Evolutionary conservation across 2,797 vertebrate genomes (phyloP).

Genomic region (Cercopithecus neglectus): DNA sequence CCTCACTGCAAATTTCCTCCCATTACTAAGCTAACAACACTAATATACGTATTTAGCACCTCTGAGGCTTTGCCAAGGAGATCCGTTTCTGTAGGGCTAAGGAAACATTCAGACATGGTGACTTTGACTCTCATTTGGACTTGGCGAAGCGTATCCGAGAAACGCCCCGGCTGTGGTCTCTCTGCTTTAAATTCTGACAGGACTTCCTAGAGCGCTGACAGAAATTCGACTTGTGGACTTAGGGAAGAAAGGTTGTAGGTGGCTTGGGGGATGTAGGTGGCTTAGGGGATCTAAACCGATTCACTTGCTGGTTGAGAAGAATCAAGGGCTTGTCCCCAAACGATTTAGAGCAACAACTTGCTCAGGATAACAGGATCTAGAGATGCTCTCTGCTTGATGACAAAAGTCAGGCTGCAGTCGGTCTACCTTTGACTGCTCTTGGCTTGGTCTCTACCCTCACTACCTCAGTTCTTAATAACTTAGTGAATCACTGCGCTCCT

Average conservation of each 20-base stretch:
- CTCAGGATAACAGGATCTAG: accelerated
- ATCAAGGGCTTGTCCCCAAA: accelerated
- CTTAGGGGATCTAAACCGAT: not conserved
- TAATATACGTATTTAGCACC: accelerated
- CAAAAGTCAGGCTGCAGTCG: accelerated
- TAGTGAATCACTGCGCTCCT: accelerated
- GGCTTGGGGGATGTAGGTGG: too few species aligned
- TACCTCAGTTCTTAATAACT: not conserved
- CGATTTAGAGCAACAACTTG: accelerated
- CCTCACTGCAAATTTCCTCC: not conserved
- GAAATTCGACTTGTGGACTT: accelerated
- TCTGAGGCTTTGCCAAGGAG: not conserved
- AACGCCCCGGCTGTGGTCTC: accelerated
- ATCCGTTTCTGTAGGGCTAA: not conserved
- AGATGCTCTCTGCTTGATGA: too few species aligned
- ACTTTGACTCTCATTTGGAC: accelerated
- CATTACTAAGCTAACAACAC: accelerated
- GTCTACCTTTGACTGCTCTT: accelerated
- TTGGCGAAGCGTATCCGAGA: accelerated
- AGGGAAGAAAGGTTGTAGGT: not conserved
- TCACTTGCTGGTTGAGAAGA: not conserved
- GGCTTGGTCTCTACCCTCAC: not conserved
- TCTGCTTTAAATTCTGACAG: not conserved
- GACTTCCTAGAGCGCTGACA: accelerated
- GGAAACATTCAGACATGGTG: not conserved